These are phyloP conservation scores for Rhinolophus ferrumequinum DNA, from an alignment of 2,113 vertebrate genomes.

Conservation along the genomic window DNA sequence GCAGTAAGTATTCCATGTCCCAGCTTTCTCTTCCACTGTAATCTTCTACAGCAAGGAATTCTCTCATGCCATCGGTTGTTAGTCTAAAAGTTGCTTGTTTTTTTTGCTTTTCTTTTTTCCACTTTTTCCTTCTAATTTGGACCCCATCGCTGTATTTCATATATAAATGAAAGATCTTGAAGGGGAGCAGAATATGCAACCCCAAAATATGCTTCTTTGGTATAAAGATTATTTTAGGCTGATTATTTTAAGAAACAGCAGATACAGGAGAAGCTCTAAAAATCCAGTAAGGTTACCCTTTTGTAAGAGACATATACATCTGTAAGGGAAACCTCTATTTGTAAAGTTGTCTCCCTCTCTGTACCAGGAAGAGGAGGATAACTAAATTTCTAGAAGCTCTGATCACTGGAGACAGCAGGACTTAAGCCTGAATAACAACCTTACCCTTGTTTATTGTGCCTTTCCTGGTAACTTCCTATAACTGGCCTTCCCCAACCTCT, in stretches of 20 bases:
- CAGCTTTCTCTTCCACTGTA: background rate
- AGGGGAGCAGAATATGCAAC: background rate
- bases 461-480: background rate
- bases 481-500: background rate
- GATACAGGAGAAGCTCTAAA: background rate
- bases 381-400: background rate
- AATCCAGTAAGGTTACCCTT: background rate
- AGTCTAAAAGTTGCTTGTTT: background rate
- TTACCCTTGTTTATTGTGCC: background rate
- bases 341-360: background rate
- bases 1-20: background rate
- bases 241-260: background rate
- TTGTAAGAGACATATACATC: background rate
- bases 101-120: background rate
- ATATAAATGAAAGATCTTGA: constrained; percentile 25
- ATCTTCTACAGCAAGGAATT: background rate
- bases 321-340: background rate
- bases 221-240: background rate
- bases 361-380: background rate
- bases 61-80: background rate
- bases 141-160: background rate
- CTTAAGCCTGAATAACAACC: background rate
- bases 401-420: background rate
- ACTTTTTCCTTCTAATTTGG: background rate
- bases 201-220: background rate